Conservation (phyloP, 2,113 vertebrate genomes). For the Solea solea region DNA sequence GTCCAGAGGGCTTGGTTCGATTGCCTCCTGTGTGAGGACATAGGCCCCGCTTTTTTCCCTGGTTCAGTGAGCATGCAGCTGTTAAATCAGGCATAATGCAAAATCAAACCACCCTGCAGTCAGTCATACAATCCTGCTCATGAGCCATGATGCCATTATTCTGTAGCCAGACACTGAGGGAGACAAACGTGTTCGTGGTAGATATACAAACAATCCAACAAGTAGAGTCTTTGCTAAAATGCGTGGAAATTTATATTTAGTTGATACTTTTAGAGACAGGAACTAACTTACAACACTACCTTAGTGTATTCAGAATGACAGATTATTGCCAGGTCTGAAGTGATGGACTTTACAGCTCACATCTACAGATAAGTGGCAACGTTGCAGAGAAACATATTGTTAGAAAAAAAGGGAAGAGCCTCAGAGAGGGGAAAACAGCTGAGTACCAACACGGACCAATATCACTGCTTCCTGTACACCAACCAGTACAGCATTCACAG, state of each 20-base stretch:
- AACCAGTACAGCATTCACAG: conserved; percentile 16
- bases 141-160: conserved; percentile 28
- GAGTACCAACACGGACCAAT: conserved; percentile 3
- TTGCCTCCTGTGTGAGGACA: conserved; percentile 61
- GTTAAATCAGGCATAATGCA: conserved; percentile 70
- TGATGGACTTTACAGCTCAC: not conserved
- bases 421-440: conserved; percentile 3
- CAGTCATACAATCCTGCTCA: conserved; percentile 45
- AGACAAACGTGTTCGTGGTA: conserved; percentile 25
- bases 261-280: not conserved
- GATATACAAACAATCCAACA: not conserved
- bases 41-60: conserved; percentile 49
- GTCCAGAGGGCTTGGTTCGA: conserved; percentile 55
- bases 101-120: conserved; percentile 50
- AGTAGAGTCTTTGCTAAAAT: conserved; percentile 2
- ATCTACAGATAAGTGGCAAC: conserved; percentile 1
- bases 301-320: conserved; percentile 10
- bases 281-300: not conserved
- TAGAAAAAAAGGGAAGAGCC: not conserved
- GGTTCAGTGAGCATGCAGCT: conserved; percentile 62
- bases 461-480: not conserved
- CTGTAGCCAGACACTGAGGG: conserved; percentile 30
- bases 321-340: not conserved
- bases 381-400: not conserved
- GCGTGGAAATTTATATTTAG: not conserved